These are phyloP conservation scores for Lagorchestes hirsutus DNA, from an alignment of 2,797 vertebrate species.

Conservation along the genomic window DNA sequence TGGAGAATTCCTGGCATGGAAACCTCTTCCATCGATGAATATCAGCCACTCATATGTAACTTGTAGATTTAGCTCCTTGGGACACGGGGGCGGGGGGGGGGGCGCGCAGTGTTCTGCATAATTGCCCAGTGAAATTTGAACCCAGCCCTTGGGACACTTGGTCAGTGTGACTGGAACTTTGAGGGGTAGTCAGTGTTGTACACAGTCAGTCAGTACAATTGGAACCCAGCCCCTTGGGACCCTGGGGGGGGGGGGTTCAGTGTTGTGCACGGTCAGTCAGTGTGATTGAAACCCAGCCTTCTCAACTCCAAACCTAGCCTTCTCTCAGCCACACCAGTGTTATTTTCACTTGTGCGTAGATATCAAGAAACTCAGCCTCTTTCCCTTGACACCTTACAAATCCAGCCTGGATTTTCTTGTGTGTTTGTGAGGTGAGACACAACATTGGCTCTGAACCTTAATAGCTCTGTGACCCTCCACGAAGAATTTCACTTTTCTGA, in stretches of 20 bases:
- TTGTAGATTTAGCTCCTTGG: too few species aligned
- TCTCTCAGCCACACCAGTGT: background rate
- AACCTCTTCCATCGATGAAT: background rate
- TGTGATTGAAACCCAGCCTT: background rate
- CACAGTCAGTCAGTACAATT: too few species aligned
- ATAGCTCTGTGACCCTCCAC: background rate
- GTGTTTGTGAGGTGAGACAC: background rate
- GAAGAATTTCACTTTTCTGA: background rate
- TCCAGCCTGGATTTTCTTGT: background rate
- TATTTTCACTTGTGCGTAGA: background rate
- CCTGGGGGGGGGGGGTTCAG: too few species aligned
- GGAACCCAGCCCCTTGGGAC: too few species aligned
- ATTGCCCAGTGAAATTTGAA: too few species aligned
- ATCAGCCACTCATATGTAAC: too few species aligned
- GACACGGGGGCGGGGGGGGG: too few species aligned
- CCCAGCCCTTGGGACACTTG: too few species aligned
- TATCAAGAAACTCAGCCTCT: background rate
- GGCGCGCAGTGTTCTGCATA: too few species aligned
- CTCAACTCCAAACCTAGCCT: background rate
- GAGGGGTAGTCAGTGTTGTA: too few species aligned
- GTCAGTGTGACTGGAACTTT: too few species aligned
- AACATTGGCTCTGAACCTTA: background rate
- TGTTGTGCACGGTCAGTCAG: too few species aligned
- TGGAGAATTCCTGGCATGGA: background rate
- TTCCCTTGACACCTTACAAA: background rate